These are phyloP conservation scores for Agrotis puta DNA, from an alignment of 2,888 invertebrate species.

Conservation along the genomic window DNA sequence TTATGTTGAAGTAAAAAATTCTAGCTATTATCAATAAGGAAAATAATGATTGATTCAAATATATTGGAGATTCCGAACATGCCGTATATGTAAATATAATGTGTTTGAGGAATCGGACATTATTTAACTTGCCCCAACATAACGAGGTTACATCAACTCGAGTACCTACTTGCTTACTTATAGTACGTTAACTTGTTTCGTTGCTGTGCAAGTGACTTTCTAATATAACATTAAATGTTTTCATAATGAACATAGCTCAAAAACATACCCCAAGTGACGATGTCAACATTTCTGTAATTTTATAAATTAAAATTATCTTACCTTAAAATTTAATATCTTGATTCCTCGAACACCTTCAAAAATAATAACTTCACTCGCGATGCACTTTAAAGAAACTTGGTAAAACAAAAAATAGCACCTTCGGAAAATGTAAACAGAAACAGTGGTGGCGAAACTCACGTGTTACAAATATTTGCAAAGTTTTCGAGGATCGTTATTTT, in stretches of 20 bases:
- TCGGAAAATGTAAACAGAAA: conserved; percentile 72
- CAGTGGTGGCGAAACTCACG: conserved; percentile 70
- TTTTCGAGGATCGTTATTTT: conserved; percentile 64
- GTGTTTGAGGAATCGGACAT: conserved; percentile 76
- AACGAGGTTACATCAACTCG: conserved; percentile 86
- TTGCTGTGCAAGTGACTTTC: conserved; percentile 88
- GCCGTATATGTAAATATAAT: conserved; percentile 72
- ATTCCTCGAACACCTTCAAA: conserved; percentile 79
- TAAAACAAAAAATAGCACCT: conserved; percentile 77
- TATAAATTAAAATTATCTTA: conserved; percentile 70
- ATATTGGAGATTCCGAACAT: conserved; percentile 60
- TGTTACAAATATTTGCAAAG: conserved; percentile 69
- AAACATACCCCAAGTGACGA: conserved; percentile 34
- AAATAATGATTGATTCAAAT: conserved; percentile 63
- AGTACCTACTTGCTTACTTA: conserved; percentile 82
- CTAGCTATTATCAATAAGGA: conserved; percentile 55
- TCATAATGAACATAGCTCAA: conserved; percentile 60
- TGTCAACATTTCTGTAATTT: conserved; percentile 38
- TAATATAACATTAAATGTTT: conserved; percentile 83
- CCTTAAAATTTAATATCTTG: conserved; percentile 82
- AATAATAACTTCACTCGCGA: conserved; percentile 85
- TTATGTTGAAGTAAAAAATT: conserved; percentile 36
- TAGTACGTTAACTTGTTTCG: conserved; percentile 85
- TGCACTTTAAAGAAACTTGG: conserved; percentile 79
- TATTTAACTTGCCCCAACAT: conserved; percentile 82